Evolutionary conservation across 2,113 vertebrate genomes (phyloP).

Genomic region (Stegastes partitus): DNA sequence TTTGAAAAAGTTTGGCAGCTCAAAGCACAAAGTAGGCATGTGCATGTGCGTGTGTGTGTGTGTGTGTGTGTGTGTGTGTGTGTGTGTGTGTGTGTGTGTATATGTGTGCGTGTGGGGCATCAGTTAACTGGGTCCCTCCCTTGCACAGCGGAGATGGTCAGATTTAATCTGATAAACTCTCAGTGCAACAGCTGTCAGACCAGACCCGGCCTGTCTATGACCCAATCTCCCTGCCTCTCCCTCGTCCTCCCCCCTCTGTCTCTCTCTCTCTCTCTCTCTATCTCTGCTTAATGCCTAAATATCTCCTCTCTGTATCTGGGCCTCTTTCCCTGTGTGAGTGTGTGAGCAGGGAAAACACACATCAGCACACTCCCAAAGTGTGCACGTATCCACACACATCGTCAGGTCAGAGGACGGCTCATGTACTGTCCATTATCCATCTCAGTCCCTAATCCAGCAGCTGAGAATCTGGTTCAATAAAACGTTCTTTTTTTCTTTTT

Average conservation of each 20-base stretch:
- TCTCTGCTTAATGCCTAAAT: slow-evolving; percentile 36
- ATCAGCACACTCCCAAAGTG: not conserved
- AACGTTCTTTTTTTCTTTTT: too few species aligned
- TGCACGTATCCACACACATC: not conserved
- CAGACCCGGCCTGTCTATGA: slow-evolving; percentile 53
- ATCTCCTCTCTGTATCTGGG: slow-evolving; percentile 28
- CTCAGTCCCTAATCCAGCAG: slow-evolving; percentile 42
- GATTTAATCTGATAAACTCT: slow-evolving; percentile 84
- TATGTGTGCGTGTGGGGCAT: slow-evolving; percentile 33
- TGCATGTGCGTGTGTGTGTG: too few species aligned
- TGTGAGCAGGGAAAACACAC: slow-evolving; percentile 3
- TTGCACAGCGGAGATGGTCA: slow-evolving; percentile 67
- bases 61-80: not conserved
- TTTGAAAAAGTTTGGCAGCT: not conserved
- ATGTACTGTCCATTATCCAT: slow-evolving; percentile 30
- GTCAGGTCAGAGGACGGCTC: slow-evolving; percentile 20
- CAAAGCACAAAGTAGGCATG: not conserved
- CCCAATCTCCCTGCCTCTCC: slow-evolving; percentile 23
- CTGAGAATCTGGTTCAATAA: slow-evolving; percentile 27
- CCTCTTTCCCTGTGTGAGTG: slow-evolving; percentile 16
- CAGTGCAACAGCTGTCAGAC: slow-evolving; percentile 77
- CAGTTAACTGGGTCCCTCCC: slow-evolving; percentile 61
- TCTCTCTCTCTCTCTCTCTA: slow-evolving; percentile 1
- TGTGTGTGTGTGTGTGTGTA: not conserved
- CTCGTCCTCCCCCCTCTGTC: not conserved